Percentiles rank a stretch among this genome's conserved stretches.
Conservation (phyloP, 2,797 vertebrate species). For the Harpagifer antarcticus region DNA sequence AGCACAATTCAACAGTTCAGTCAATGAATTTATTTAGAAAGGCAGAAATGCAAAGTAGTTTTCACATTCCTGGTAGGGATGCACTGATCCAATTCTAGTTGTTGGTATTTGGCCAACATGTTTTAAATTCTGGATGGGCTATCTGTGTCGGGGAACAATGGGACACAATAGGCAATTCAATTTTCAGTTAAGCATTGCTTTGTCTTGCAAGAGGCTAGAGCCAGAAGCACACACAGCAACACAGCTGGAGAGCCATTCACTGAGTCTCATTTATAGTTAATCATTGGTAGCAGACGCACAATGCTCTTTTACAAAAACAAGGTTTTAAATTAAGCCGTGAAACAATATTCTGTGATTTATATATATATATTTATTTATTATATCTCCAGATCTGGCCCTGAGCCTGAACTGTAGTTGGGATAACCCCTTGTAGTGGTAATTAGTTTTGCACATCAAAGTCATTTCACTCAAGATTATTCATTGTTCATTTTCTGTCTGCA, state of each 20-base stretch:
- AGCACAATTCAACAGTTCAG: conserved; percentile 36
- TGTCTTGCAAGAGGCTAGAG: conserved; percentile 30
- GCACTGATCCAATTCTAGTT: conserved; percentile 24
- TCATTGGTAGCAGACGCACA: conserved; percentile 17
- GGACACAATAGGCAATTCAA: conserved; percentile 24
- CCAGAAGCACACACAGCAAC: conserved; percentile 16
- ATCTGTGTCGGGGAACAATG: conserved; percentile 25
- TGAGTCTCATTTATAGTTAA: conserved; percentile 11
- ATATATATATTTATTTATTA: too few relatives aligned
- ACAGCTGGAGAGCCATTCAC: conserved; percentile 30
- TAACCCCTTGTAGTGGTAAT: neutral
- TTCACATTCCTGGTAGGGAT: conserved; percentile 16
- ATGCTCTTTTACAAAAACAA: conserved; percentile 10
- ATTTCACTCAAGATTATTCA: neutral
- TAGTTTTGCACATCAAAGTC: conserved; percentile 13
- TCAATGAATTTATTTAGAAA: conserved; percentile 32
- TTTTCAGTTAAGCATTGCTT: conserved; percentile 38
- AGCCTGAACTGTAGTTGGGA: conserved; percentile 4
- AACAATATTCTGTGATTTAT: neutral
- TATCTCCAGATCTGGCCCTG: neutral
- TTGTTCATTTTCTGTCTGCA: neutral
- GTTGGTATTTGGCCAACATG: conserved; percentile 24
- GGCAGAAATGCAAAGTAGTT: conserved; percentile 16
- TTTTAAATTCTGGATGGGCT: conserved; percentile 34
- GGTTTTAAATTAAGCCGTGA: neutral